phyloP scores from a whole-genome alignment of 1,140 invertebrate genomes.

The Calosoma granatense region DNA sequence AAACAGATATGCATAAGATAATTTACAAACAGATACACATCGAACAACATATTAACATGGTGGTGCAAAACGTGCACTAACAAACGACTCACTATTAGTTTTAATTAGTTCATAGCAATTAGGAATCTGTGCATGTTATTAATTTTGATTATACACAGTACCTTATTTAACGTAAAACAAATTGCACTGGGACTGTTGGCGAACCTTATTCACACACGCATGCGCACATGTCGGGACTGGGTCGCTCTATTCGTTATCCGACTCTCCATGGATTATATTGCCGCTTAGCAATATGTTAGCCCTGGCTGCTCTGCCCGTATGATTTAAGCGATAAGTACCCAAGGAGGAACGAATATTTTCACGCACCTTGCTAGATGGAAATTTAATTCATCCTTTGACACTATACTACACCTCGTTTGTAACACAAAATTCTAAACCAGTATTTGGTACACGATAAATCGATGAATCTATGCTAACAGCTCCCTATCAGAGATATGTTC shows the following conservation, averaged over 20 bases:
- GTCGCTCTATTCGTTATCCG: neutral
- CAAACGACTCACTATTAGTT: neutral
- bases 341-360: neutral
- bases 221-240: neutral
- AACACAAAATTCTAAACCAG: no score
- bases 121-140: neutral
- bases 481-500: no score
- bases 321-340: neutral
- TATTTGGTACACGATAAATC: no score
- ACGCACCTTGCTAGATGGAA: neutral
- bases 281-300: neutral
- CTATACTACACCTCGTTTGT: no score
- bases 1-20: no score
- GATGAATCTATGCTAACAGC: no score
- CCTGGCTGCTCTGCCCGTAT: neutral
- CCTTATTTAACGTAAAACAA: neutral
- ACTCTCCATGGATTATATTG: neutral
- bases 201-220: no score
- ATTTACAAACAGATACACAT: neutral
- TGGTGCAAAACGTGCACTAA: neutral
- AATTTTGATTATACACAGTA: neutral
- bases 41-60: no score
- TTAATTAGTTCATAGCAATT: conserved; percentile 2
- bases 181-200: neutral
- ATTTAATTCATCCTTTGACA: neutral